Percentiles rank a stretch among this genome's conserved stretches.
Conservation (phyloP, 2,888 invertebrate species). For the Folsomia manolachei region DNA sequence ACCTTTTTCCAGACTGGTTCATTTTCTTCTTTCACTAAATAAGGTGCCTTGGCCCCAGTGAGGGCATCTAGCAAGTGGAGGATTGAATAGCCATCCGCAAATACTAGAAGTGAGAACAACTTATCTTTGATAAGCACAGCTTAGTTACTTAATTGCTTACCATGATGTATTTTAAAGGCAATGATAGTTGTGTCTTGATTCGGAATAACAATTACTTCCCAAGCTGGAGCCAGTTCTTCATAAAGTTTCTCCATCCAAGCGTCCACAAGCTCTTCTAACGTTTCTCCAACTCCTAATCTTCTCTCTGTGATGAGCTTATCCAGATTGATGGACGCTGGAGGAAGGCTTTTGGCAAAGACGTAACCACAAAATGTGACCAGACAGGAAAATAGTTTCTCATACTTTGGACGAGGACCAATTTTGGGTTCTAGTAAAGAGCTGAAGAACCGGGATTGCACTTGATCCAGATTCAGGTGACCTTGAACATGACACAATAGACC, state of each 20-base stretch:
- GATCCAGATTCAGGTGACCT: constrained; percentile 32
- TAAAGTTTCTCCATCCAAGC: constrained; percentile 36
- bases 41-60: constrained; percentile 34
- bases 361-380: constrained; percentile 40
- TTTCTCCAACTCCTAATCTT: constrained; percentile 17
- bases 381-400: constrained; percentile 40
- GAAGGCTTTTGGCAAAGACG: constrained; percentile 36
- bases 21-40: constrained; percentile 37
- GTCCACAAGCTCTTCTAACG: constrained; percentile 29
- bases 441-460: constrained; percentile 38
- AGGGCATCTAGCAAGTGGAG: constrained; percentile 37
- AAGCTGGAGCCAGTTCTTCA: constrained; percentile 30
- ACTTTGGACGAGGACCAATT: constrained; percentile 34
- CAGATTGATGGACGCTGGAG: constrained; percentile 29
- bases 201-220: constrained; percentile 40
- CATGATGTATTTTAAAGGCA: constrained; percentile 43
- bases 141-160: too few species aligned
- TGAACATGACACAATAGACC: constrained; percentile 33
- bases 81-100: constrained; percentile 41
- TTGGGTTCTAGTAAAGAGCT: constrained; percentile 30
- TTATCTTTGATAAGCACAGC: too few species aligned
- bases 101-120: too few species aligned
- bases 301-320: constrained; percentile 32
- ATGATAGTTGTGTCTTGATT: constrained; percentile 24
- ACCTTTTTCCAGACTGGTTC: constrained; percentile 32